A percentile compares a stretch with the other conserved stretches of the same genome.
These are phyloP conservation scores for Cotesia congregata DNA, from an alignment of 2,888 invertebrate species.

Conservation along the genomic window DNA sequence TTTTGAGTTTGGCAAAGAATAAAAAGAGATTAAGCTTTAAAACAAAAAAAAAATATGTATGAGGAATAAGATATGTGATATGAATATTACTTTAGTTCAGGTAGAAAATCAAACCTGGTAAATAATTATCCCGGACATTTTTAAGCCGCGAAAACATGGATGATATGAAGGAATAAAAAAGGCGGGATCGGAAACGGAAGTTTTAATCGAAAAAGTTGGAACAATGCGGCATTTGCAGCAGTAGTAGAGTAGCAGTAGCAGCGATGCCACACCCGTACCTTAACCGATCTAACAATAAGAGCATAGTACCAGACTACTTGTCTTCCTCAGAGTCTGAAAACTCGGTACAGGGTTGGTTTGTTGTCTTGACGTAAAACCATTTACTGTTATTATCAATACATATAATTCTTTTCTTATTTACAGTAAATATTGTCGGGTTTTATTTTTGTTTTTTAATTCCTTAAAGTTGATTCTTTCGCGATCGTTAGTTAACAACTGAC, in stretches of 20 bases:
- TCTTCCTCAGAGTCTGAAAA: not conserved
- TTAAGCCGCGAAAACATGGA: slow-evolving; percentile 41
- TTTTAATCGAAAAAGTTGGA: slow-evolving; percentile 66
- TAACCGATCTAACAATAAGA: slow-evolving; percentile 52
- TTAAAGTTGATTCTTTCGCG: not conserved
- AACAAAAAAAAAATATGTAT: no score
- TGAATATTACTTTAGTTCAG: no score
- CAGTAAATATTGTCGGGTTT: slow-evolving; percentile 18
- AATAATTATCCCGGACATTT: not conserved
- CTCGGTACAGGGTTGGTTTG: not conserved
- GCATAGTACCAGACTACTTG: slow-evolving; percentile 26
- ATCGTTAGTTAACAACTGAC: slow-evolving; percentile 13
- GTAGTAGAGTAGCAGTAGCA: slow-evolving; percentile 25
- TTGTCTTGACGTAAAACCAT: slow-evolving; percentile 39
- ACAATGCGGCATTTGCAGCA: slow-evolving; percentile 50
- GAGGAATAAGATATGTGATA: no score
- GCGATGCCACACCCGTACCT: slow-evolving; percentile 36
- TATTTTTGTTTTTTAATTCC: slow-evolving; percentile 17
- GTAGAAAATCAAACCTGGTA: not conserved
- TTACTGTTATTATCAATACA: slow-evolving; percentile 37
- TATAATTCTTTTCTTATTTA: slow-evolving; percentile 30
- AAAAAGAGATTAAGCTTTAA: no score
- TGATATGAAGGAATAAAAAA: slow-evolving; percentile 32
- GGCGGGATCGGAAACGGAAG: slow-evolving; percentile 49
- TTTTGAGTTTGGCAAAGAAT: no score